Evolutionary conservation across 23 tunicate species (phyloP).

Genomic region (Ciona savignyi): DNA sequence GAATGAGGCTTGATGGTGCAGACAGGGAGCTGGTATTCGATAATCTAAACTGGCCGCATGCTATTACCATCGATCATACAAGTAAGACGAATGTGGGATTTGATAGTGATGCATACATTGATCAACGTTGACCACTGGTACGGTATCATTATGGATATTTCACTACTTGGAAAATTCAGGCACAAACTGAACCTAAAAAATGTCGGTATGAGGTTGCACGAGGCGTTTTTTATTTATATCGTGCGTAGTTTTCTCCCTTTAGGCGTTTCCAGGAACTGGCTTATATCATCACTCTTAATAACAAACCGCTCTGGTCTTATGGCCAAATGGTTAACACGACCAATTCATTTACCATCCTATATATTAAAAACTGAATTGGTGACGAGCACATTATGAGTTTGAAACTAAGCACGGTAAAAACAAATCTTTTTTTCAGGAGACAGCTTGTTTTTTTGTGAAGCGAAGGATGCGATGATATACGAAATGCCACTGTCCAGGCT

Average conservation of each 20-base stretch:
- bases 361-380: too few relatives aligned
- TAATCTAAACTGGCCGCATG: conserved; percentile 64
- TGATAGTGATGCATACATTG: background rate
- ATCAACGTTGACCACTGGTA: background rate
- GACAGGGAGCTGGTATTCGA: conserved; percentile 53
- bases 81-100: background rate
- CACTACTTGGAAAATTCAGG: too few relatives aligned
- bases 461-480: conserved; percentile 24
- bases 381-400: too few relatives aligned
- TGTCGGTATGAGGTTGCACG: too few relatives aligned
- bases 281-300: too few relatives aligned
- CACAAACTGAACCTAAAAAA: too few relatives aligned
- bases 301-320: too few relatives aligned
- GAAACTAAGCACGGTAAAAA: too few relatives aligned
- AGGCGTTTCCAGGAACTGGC: background rate
- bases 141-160: too few relatives aligned
- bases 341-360: too few relatives aligned
- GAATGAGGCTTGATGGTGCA: conserved; percentile 69
- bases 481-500: conserved; percentile 20
- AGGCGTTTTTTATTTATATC: too few relatives aligned
- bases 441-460: conserved; percentile 31
- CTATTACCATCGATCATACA: conserved; percentile 44
- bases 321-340: too few relatives aligned
- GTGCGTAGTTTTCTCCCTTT: background rate
- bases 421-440: conserved; percentile 19